Base-by-base conservation (phyloP, 2,888 invertebrate genomes). In the Lissonota sp. region DNA sequence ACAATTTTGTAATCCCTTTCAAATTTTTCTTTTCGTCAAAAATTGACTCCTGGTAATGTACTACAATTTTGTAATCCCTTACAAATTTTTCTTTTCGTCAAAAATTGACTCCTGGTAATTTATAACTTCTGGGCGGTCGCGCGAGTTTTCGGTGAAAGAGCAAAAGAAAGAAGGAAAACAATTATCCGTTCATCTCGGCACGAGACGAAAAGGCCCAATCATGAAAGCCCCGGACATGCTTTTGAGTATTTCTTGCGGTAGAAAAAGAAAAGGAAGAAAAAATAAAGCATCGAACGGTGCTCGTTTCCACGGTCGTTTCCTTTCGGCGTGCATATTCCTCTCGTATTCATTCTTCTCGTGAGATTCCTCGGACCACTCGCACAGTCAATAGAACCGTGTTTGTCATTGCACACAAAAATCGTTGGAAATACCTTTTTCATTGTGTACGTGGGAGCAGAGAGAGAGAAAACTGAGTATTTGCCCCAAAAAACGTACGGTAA, bases 341-440 rank as follows among this genome's bases (percentile, higher is more conserved):
- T 53, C 53, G 8, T 26, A 44, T 44, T 57, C 7, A 46, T 67
- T 39, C 58, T 49, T 53, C 53, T 6, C 1, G 53, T 2, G 3
- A 53, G 53, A 53, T 53, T 53, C 53, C 16, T 53, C n/a, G 12
- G 14, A 53, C 14, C 53, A 7, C 14, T 53, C 53, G 53, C 26
- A 26, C 26, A 26, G 26, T 53, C 53, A 6, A 53, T 53, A 53
- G 14, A 53, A 53, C 6, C 40, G 46, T 58, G 53, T 78, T 82
- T 74, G 77, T 74, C 74, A 57, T 76, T 73, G 80, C 57, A 67
- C 73, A 67, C 26, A 44, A 26, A 75, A 75, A 75, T 80, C 51
- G 75, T 69, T 70, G 42, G 60, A 60, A 62, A 67, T 66, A 58
- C 67, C 55, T 75, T 78, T 66, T 57, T 55, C 77, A 75, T 79